A percentile compares a stretch with the other conserved stretches of the same genome.
Conservation (phyloP, 2,888 invertebrate genomes). For the Agrotis clavis region DNA sequence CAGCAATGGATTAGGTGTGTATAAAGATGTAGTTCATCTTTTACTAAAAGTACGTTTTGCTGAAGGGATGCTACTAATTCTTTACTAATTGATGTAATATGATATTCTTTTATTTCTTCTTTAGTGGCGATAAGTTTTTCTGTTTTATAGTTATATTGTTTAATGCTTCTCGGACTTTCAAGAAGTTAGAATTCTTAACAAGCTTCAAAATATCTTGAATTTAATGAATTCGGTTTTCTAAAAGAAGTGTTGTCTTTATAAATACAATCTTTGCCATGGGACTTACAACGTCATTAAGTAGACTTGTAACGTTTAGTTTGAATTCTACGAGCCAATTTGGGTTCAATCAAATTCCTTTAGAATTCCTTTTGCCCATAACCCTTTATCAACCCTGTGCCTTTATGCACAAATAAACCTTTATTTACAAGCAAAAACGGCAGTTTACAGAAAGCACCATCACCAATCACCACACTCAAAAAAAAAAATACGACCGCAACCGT, state of each 20-base stretch:
- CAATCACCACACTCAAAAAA: constrained; percentile 7
- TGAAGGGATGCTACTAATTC: constrained; percentile 48
- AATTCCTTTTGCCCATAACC: too few species aligned
- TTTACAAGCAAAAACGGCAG: constrained; percentile 2
- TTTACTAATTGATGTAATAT: constrained; percentile 52
- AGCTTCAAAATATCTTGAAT: neutral
- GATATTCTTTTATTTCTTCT: constrained; percentile 36
- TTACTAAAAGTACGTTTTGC: neutral
- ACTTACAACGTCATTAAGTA: neutral
- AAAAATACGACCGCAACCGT: neutral
- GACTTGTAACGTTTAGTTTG: neutral
- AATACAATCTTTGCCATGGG: neutral
- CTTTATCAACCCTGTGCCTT: too few species aligned
- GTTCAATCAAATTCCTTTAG: neutral
- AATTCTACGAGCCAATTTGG: neutral
- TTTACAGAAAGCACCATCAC: constrained; percentile 25
- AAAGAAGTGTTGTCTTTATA: too few species aligned
- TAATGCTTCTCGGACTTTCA: neutral
- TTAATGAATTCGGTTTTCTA: too few species aligned
- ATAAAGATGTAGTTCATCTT: neutral
- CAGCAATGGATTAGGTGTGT: constrained; percentile 23
- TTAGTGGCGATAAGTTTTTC: constrained; percentile 14
- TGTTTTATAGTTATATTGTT: constrained; percentile 3
- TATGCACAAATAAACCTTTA: neutral
- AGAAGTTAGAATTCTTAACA: neutral